Evolutionary conservation across 2,888 invertebrate genomes (phyloP), one percentile per base, ranked within the genome.

Genomic region (Coenonympha glycerion): DNA sequence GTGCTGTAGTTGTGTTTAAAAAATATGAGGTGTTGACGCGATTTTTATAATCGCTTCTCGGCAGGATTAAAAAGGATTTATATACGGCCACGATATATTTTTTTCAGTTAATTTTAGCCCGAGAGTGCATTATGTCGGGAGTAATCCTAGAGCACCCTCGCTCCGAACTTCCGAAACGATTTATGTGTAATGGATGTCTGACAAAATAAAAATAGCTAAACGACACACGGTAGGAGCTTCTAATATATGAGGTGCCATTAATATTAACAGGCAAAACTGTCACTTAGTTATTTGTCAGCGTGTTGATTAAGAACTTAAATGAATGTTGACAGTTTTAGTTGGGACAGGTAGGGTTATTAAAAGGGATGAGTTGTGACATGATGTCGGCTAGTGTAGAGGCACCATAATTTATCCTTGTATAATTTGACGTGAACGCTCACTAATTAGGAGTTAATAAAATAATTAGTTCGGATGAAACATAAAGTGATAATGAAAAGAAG

Each of bases 231-330:
- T 59, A 64, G 67, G 65, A 66, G 69, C 71, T 69, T 71, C 63
- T 69, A 73, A 79, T 77, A 71, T 75, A 81, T 69, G 73, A 68
- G 63, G 67, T 59, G 73, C 68, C 79, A 76, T 76, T 74, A 67
- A 71, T 76, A 76, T 77, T 66, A 73, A 67, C 68, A 66, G 60
- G 64, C 65, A 62, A 68, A 64, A 69, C 71, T 79, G 78, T 75
- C 79, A 69, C 79, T 74, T 71, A 68, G 72, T 72, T 70, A 81
- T 85, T 82, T 81, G 83, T 86, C 82, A 79, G 70, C 78, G 73
- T 65, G 76, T 79, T 84, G 79, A 82, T 82, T 77, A 76, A 58
- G 59, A 59, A 65, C 64, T 69, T 65, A 71, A 71, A 74, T 76
- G 72, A 72, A 76, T 71, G 77, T 69, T 78, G 82, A 82, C 75